Conservation (phyloP, 2,113 vertebrate species). For the Tretioscincus oriximinensis region DNA sequence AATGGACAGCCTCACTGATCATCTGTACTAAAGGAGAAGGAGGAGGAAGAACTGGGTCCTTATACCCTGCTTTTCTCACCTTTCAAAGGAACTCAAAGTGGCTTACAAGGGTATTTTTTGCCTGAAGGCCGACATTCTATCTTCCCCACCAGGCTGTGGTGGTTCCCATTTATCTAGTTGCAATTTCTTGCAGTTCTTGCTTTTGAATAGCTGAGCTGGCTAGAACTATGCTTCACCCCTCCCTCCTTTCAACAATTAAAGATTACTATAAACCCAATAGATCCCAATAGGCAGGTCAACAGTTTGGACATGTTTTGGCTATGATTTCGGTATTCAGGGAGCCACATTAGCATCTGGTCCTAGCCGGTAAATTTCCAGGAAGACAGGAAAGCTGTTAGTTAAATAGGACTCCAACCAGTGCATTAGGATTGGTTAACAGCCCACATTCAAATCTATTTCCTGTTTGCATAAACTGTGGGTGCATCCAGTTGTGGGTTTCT, state of each 20-base stretch:
- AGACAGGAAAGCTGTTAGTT: slow-evolving; percentile 9
- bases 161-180: too few relatives aligned
- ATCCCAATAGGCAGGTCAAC: slow-evolving; percentile 57
- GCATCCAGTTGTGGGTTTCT: too few relatives aligned
- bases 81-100: too few relatives aligned
- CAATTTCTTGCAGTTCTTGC: too few relatives aligned
- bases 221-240: slow-evolving; percentile 38
- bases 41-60: too few relatives aligned
- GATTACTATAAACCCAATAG: slow-evolving; percentile 69
- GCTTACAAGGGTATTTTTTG: too few relatives aligned
- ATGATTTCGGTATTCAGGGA: slow-evolving; percentile 35
- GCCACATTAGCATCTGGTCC: not conserved
- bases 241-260: slow-evolving; percentile 67
- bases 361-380: not conserved
- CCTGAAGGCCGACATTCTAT: too few relatives aligned
- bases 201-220: too few relatives aligned
- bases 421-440: slow-evolving; percentile 2
- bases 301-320: slow-evolving; percentile 2
- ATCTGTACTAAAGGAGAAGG: slow-evolving; percentile 62
- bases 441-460: not conserved
- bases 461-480: not conserved
- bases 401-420: not conserved
- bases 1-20: slow-evolving; percentile 58
- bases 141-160: too few relatives aligned
- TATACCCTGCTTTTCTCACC: too few relatives aligned